Base-by-base conservation (phyloP, 2,113 vertebrate genomes). In the Neomonachus schauinslandi region DNA sequence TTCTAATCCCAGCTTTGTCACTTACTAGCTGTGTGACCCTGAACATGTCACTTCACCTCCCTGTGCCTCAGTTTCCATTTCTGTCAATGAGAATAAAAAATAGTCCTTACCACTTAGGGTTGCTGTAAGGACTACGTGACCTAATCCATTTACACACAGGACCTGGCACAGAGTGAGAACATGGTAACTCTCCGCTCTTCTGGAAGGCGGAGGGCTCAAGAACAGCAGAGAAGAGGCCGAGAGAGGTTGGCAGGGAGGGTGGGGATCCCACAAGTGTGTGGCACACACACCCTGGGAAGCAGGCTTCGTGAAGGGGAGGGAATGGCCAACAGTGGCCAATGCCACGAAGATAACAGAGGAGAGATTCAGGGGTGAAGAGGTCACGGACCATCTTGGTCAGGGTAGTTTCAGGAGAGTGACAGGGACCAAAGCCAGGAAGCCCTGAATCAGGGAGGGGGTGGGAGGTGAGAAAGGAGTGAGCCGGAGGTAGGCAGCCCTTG, bases 61-160 rank as follows among this genome's bases (percentile, higher is more conserved):
- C 59, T 5, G 8, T 94, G 79, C 53, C 79, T 72, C 67, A 28
- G 82, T 82, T 76, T 88, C 76, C 76, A 59, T 33, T 74, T 92
- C 49, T 55, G 9, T 69, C 55, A 89, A 46, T 57, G 61, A 57
- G 55, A 89, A 92, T 72, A 51, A 39, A 89, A 90, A 72, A 24
- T 4, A 89, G 63, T 81, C 49, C 26, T 92, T 65, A n/a, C 49
- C 39, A 46, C 55, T 2, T 8, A n/a, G 46, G 80, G 22, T 16
- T 90, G 42, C 14, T 49, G 12, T 71, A 55, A 24, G 21, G 65
- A 72, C 57, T 49, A 63, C 36, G 39, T 39, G 90, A 76, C 16
- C 24, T 3, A 9, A 74, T 81, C 89, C 63, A 87, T 59, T 39
- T 51, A 49, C 4, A 71, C 31, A 5, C 0, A 42, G 15, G 19